Percentiles rank a stretch among this genome's conserved stretches.
These are phyloP conservation scores for Thomomys bottae DNA, from an alignment of 2,113 vertebrate species.

Conservation along the genomic window DNA sequence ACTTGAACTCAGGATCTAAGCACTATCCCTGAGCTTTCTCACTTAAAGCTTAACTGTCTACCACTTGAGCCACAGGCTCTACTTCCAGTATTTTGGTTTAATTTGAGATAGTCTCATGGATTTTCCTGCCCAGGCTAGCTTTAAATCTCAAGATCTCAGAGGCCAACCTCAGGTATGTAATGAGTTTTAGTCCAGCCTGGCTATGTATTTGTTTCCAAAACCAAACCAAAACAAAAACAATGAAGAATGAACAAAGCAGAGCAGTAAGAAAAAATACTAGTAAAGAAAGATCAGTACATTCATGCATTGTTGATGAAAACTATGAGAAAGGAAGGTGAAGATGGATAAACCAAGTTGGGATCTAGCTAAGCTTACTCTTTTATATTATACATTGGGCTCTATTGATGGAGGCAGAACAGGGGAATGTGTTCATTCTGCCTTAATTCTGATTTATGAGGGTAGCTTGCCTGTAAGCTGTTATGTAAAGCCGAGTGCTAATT, in stretches of 20 bases:
- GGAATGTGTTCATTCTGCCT: not conserved
- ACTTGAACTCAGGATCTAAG: too few species aligned
- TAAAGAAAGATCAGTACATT: not conserved
- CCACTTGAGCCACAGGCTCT: too few species aligned
- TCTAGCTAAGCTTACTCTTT: not conserved
- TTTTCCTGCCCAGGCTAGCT: too few species aligned
- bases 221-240: too few species aligned
- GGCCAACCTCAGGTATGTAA: too few species aligned
- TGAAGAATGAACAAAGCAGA: slow-evolving; percentile 3
- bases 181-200: too few species aligned
- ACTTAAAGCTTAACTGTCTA: too few species aligned
- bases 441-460: not conserved
- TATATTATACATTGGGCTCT: not conserved
- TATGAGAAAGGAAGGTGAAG: not conserved
- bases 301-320: not conserved
- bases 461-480: slow-evolving; percentile 23
- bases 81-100: too few species aligned
- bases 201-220: too few species aligned
- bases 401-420: not conserved
- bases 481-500: slow-evolving; percentile 41
- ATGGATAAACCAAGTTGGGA: not conserved
- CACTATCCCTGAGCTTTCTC: too few species aligned
- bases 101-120: too few species aligned
- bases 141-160: too few species aligned
- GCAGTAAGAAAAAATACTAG: not conserved